Percentiles rank a stretch among this genome's conserved stretches.
phyloP scores from a whole-genome alignment of 1,140 invertebrate species.

The Hycleus phaleratus region DNA sequence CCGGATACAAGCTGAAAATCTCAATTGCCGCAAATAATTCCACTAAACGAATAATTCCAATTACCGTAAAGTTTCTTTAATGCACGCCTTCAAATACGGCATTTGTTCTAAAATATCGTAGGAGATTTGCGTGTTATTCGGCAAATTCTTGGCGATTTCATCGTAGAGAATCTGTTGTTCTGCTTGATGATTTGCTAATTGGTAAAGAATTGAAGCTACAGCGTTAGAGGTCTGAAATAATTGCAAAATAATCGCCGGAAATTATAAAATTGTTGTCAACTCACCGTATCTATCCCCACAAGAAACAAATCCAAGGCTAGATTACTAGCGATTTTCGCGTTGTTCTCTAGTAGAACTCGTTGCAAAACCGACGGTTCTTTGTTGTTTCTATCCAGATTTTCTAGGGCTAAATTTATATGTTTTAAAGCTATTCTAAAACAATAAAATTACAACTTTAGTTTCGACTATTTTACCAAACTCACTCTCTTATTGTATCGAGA shows the following conservation, averaged over 20 bases:
- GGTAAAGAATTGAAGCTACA: slow-evolving; percentile 77
- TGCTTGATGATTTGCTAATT: slow-evolving; percentile 64
- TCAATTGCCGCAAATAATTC: background rate
- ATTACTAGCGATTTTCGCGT: slow-evolving; percentile 71
- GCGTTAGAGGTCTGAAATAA: slow-evolving; percentile 73
- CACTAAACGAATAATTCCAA: background rate
- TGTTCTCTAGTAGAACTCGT: slow-evolving; percentile 63
- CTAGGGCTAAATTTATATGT: slow-evolving; percentile 63
- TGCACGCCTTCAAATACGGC: slow-evolving; percentile 79
- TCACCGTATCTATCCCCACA: slow-evolving; percentile 85
- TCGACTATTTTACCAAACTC: slow-evolving; percentile 36
- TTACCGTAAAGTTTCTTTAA: slow-evolving; percentile 86
- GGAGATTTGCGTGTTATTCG: slow-evolving; percentile 56
- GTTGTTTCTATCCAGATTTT: slow-evolving; percentile 50
- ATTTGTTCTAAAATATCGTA: slow-evolving; percentile 65
- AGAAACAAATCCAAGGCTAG: slow-evolving; percentile 81
- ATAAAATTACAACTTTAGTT: background rate
- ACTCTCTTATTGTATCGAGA: slow-evolving; percentile 81
- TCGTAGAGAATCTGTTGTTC: slow-evolving; percentile 76
- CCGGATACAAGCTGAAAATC: slow-evolving; percentile 64
- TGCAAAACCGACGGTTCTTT: slow-evolving; percentile 67
- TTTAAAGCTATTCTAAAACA: slow-evolving; percentile 65
- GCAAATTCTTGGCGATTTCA: slow-evolving; percentile 62
- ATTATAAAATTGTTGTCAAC: slow-evolving; percentile 15
- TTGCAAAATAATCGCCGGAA: background rate